Conservation (phyloP, 2,113 vertebrate species). For the Ageneiosus marmoratus region DNA sequence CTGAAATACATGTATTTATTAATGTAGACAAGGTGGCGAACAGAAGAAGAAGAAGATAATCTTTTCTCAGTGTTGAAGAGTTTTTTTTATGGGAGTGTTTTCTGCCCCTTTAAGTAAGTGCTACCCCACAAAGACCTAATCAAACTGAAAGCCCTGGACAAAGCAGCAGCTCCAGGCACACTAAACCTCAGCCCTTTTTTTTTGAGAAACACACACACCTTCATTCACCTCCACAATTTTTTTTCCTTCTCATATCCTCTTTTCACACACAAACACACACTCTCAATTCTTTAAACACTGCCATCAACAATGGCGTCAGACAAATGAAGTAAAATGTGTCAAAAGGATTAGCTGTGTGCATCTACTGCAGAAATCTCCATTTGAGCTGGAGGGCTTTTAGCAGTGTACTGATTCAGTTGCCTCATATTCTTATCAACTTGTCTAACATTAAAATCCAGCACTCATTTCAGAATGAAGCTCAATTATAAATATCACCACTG, state of each 20-base stretch:
- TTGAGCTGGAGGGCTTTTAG: constrained; percentile 22
- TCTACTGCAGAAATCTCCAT: background rate
- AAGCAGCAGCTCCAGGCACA: constrained; percentile 79
- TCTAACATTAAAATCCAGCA: background rate
- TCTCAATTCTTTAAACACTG: constrained; percentile 2
- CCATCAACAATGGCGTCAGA: background rate
- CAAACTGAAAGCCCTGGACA: constrained; percentile 93
- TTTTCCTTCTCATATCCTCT: background rate
- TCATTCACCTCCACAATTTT: background rate
- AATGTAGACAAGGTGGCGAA: background rate
- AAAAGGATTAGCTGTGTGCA: constrained; percentile 16
- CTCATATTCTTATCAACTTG: constrained; percentile 11
- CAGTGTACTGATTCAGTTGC: constrained; percentile 9
- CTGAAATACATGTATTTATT: background rate
- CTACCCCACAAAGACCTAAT: constrained; percentile 91
- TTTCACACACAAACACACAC: background rate
- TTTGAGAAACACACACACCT: background rate
- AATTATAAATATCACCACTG: background rate
- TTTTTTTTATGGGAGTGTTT: background rate
- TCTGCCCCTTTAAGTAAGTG: constrained; percentile 84
- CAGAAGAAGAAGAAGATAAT: background rate
- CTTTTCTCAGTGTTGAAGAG: background rate
- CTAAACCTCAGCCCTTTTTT: constrained; percentile 79
- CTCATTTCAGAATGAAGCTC: background rate
- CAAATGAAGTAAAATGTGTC: constrained; percentile 11